Percentiles rank a stretch among this genome's conserved stretches.
Evolutionary conservation across 2,888 invertebrate species (phyloP).

Genomic region (Spilarctia lutea): DNA sequence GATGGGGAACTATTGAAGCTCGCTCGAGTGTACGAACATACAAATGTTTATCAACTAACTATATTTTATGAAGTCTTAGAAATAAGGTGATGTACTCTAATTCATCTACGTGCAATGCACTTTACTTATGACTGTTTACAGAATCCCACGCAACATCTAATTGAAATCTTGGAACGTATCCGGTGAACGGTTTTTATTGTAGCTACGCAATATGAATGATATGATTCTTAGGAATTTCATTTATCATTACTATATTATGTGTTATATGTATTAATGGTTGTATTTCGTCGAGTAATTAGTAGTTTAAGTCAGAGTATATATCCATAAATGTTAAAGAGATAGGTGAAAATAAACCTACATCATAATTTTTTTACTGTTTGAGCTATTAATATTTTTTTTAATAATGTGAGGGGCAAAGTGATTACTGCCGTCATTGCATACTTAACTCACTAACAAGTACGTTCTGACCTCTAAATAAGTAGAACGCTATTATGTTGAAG

Average conservation of each 20-base stretch:
- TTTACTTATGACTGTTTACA: conserved; percentile 47
- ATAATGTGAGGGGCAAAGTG: background rate
- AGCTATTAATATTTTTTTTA: background rate
- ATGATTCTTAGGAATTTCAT: conserved; percentile 12
- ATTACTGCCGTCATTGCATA: background rate
- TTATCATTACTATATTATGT: background rate
- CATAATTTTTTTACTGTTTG: too few relatives aligned
- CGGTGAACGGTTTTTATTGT: conserved; percentile 33
- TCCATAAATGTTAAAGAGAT: background rate
- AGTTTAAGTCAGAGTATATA: background rate
- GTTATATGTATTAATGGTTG: background rate
- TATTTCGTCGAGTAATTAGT: background rate
- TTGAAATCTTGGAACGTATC: conserved; percentile 36
- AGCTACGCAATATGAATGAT: conserved; percentile 31
- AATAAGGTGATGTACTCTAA: conserved; percentile 47
- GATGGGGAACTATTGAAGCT: background rate
- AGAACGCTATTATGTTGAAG: too few relatives aligned
- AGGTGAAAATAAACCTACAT: background rate
- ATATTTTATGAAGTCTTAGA: conserved; percentile 23
- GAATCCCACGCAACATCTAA: conserved; percentile 35
- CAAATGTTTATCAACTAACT: background rate
- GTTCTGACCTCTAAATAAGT: too few relatives aligned
- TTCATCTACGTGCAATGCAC: conserved; percentile 50
- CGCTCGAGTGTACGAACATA: too few relatives aligned
- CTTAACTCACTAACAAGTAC: too few relatives aligned